Evolutionary conservation across 2,797 vertebrate genomes (phyloP), one percentile per base, ranked within the genome.

Genomic region (Ispidina lecontei): DNA sequence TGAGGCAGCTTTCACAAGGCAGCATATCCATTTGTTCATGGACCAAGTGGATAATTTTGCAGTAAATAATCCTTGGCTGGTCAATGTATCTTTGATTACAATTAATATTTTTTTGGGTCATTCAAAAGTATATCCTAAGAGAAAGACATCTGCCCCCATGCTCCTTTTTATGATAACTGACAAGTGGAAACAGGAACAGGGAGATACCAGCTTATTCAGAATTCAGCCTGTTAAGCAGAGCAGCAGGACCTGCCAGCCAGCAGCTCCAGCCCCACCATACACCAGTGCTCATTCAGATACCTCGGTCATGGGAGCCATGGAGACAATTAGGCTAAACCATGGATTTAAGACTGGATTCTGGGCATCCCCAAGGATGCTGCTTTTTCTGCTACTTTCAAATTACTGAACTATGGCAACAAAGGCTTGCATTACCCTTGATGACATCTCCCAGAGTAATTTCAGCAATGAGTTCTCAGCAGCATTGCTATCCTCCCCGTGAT

Each of bases 301-400:
- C 25, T 67, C 0, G 0, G 19, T 8, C 63, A 31, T 7, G 8
- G 3, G 7, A 62, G 25, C 67, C 15, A 1, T 1, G 1, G 58
- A 33, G 15, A 6, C 10, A 55, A 47, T 41, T 41, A 35, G 5
- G 37, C 13, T n/a, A 68, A 33, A 63, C 7, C 43, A 23, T 2
- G 0, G 1, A 22, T 35, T 26, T n/a, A 46, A 83, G 18, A 79
- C 15, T 23, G 9, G 52, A 65, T 39, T n/a, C 14, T 33, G 44
- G 22, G 19, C 59, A 88, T 37, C 80, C 25, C 28, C 6, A 47
- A 71, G 31, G 28, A 35, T 37, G 35, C 25, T 31, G 18, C 52
- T 87, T 71, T 60, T 56, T 60, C 47, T 47, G 35, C 47, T 49
- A 11, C 49, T 51, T 67, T 46, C 65, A 56, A 39, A n/a, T 37